Base-by-base conservation (phyloP, 2,888 invertebrate species). In the Athrips mouffetella region DNA sequence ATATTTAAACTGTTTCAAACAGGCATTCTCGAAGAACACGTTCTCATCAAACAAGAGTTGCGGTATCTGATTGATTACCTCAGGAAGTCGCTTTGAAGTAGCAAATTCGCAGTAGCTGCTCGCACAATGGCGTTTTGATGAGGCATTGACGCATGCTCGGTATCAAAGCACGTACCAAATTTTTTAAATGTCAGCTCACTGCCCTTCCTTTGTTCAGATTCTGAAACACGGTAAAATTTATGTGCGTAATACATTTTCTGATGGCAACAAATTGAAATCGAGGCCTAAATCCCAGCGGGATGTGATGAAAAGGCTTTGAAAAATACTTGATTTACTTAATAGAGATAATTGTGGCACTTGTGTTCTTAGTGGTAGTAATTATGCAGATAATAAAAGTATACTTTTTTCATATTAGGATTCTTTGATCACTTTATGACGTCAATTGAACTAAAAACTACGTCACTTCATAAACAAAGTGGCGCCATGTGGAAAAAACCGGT, bases 201-300 rank as follows among this genome's bases (percentile, higher is more conserved):
- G 51, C 47, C 50, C 50, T 52, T 48, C 31, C 51, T 54, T 52
- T 52, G 51, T 52, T 37, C 31, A 10, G 7, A 20, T 27, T 35
- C 42, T 45, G 35, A 31, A 47, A 44, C 27, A 10, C n/a, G n/a
- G n/a, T n/a, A n/a, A 11, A 42, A 27, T n/a, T 8, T n/a, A 16
- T 27, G 42, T 18, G 11, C 5, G 21, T 37, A 37, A 15, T 31
- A 31, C 4, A 31, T 13, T 31, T 31, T 31, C 31, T 15, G 15
- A 31, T 31, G 13, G 11, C 15, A 1, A 13, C 11, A 31, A 15
- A 15, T 11, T 7, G 1, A 4, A 31, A 31, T n/a, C 11, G n/a
- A 30, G n/a, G 10, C 30, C 30, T n/a, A 35, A 27, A 27, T 27
- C 33, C 33, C 29, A 11, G 45, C 18, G 31, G 30, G 44, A 16